A percentile compares a stretch with the other conserved stretches of the same genome.
Conservation (phyloP, 2,797 vertebrate species). For the Aldrovandia affinis region DNA sequence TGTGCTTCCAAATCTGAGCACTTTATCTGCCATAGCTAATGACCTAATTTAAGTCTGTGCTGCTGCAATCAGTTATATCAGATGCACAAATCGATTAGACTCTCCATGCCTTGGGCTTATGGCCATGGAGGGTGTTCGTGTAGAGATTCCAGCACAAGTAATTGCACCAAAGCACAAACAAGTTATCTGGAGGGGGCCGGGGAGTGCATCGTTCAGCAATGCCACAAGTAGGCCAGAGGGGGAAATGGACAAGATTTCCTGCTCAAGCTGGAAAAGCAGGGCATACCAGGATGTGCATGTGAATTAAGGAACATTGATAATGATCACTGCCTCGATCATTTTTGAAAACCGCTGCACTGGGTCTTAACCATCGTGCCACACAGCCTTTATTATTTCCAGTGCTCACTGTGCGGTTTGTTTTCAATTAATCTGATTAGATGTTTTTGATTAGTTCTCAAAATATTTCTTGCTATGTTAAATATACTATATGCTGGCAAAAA, state of each 20-base stretch:
- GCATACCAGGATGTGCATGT: background rate
- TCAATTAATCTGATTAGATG: too few relatives aligned
- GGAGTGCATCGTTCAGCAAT: background rate
- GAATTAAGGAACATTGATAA: background rate
- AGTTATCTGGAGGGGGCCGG: background rate
- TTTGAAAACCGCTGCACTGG: background rate
- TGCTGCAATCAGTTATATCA: conserved; percentile 5
- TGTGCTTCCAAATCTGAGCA: background rate
- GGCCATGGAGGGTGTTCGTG: background rate
- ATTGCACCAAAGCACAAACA: background rate
- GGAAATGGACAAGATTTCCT: background rate
- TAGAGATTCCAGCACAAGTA: conserved; percentile 11
- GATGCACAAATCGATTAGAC: conserved; percentile 7
- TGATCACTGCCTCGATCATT: background rate
- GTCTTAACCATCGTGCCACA: background rate
- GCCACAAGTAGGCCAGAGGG: background rate
- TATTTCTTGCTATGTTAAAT: too few relatives aligned
- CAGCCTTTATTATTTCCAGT: background rate
- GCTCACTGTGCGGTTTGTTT: background rate
- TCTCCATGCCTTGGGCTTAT: background rate
- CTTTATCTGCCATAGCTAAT: background rate
- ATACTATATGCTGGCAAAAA: too few relatives aligned
- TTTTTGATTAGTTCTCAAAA: too few relatives aligned
- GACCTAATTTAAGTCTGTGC: background rate
- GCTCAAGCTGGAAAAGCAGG: background rate